Conservation (phyloP, 2,113 vertebrate genomes). For the Aspiorhynchus laticeps region DNA sequence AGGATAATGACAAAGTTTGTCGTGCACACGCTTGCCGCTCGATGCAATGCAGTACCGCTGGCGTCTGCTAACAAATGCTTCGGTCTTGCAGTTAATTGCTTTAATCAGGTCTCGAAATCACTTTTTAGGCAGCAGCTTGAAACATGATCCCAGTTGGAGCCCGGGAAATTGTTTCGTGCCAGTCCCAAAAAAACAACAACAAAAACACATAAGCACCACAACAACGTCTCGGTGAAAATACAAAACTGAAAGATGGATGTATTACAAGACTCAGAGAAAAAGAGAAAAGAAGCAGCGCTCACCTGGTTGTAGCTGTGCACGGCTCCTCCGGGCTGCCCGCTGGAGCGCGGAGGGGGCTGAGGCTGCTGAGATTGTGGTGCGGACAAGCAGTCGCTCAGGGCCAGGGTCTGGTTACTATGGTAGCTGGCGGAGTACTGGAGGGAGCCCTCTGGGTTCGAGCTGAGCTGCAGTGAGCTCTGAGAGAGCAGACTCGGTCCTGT, state of each 20-base stretch:
- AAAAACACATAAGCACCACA: not conserved
- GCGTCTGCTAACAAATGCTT: not conserved
- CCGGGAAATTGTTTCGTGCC: not conserved
- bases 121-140: slow-evolving; percentile 31
- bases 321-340: slow-evolving; percentile 86
- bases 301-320: slow-evolving; percentile 98
- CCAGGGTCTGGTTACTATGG: slow-evolving; percentile 98
- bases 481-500: slow-evolving; percentile 95
- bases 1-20: slow-evolving; percentile 39
- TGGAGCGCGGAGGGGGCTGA: slow-evolving; percentile 80
- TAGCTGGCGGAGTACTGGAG: slow-evolving; percentile 98
- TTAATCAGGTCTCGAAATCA: slow-evolving; percentile 8
- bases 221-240: slow-evolving; percentile 15
- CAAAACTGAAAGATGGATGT: slow-evolving; percentile 7
- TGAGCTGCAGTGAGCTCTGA: slow-evolving; percentile 98
- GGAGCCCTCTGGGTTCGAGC: slow-evolving; percentile 95
- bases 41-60: slow-evolving; percentile 15
- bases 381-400: slow-evolving; percentile 84
- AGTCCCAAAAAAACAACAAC: not conserved
- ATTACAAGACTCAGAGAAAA: not conserved
- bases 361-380: slow-evolving; percentile 67
- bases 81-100: slow-evolving; percentile 11
- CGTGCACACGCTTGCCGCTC: not conserved
- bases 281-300: slow-evolving; percentile 60
- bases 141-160: slow-evolving; percentile 11